phyloP scores from a whole-genome alignment of 2,797 vertebrate genomes.

The Phyllotis vaccarum region DNA sequence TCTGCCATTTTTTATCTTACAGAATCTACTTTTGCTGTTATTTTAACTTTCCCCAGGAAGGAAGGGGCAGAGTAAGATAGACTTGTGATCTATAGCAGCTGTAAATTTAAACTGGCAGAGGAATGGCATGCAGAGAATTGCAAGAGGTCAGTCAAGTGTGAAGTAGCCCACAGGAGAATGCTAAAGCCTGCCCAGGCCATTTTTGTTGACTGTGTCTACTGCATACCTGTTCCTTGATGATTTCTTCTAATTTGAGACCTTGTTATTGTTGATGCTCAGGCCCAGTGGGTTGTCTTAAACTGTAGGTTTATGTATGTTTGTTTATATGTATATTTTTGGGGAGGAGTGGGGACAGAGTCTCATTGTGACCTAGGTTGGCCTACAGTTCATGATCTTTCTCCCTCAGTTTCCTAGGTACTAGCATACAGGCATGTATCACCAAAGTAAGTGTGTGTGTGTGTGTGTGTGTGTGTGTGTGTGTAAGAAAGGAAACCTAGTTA shows the following conservation, averaged over 20 bases:
- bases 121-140: constrained; percentile 63
- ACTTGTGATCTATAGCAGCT: constrained; percentile 28
- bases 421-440: not conserved
- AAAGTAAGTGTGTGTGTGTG: not conserved
- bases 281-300: not conserved
- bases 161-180: constrained; percentile 46
- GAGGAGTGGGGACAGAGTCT: not conserved
- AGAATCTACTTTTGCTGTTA: not conserved
- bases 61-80: not conserved
- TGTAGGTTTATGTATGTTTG: constrained; percentile 22
- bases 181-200: not conserved
- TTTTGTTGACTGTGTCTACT: not conserved
- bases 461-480: not conserved
- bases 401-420: not conserved
- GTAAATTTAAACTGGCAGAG: constrained; percentile 28
- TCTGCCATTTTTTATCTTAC: not conserved
- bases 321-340: not conserved
- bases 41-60: constrained; percentile 49
- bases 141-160: constrained; percentile 66
- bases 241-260: constrained; percentile 45
- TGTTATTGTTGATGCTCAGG: not conserved
- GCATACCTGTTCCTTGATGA: not conserved
- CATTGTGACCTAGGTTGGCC: not conserved
- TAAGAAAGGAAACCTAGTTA: constrained; percentile 33
- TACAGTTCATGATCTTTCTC: not conserved